A percentile compares a stretch with the other conserved stretches of the same genome.
These are phyloP conservation scores for Oreamnos americanus DNA, from an alignment of 2,113 vertebrate genomes.

Conservation along the genomic window DNA sequence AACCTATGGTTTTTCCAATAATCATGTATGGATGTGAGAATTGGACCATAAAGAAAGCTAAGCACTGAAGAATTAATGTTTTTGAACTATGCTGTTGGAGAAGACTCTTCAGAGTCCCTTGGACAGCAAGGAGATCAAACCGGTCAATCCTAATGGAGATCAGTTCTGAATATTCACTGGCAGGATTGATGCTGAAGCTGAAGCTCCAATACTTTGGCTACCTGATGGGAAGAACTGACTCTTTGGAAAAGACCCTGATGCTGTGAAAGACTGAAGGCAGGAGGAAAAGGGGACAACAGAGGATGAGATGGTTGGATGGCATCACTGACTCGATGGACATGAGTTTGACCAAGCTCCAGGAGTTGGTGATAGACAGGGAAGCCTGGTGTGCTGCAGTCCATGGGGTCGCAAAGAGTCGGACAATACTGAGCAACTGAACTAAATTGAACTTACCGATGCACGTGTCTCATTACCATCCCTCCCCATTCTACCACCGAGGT, in stretches of 20 bases:
- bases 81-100: not conserved
- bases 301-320: not conserved
- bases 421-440: not conserved
- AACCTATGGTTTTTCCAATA: too few species aligned
- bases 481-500: not conserved
- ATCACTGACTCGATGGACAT: not conserved
- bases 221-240: not conserved
- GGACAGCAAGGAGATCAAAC: not conserved
- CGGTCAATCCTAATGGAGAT: not conserved
- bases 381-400: not conserved
- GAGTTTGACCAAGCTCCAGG: not conserved
- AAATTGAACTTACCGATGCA: not conserved
- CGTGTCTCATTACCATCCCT: not conserved
- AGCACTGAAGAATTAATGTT: not conserved
- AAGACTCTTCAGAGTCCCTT: not conserved
- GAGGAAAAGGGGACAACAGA: not conserved
- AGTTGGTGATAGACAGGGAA: not conserved
- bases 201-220: not conserved
- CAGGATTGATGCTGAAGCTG: not conserved
- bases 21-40: not conserved
- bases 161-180: not conserved
- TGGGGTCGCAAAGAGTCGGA: not conserved
- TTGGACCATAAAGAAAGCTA: not conserved
- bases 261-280: not conserved
- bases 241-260: not conserved